Evolutionary conservation across 1,140 invertebrate genomes (phyloP).

Genomic region (Carposina sasakii): DNA sequence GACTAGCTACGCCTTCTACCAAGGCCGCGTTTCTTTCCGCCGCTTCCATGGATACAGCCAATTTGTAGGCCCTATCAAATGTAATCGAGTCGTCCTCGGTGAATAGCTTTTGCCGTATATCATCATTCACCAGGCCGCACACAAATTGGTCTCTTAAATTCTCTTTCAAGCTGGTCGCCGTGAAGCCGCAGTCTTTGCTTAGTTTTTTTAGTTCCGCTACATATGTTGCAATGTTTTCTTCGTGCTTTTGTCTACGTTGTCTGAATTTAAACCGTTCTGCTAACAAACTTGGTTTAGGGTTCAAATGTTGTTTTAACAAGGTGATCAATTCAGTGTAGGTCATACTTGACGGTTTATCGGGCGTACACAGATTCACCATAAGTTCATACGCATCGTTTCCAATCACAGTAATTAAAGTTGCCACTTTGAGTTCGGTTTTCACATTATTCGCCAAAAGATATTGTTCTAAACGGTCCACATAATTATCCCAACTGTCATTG

Average conservation of each 20-base stretch:
- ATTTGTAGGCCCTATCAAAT: neutral
- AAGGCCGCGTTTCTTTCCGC: conserved; percentile 1
- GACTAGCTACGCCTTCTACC: neutral
- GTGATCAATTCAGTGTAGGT: neutral
- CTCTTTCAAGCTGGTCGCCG: neutral
- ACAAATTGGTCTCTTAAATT: conserved; percentile 5
- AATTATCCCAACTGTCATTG: neutral
- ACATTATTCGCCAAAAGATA: conserved; percentile 1
- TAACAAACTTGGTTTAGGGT: neutral
- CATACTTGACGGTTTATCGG: neutral
- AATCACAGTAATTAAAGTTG: neutral
- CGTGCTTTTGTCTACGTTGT: neutral
- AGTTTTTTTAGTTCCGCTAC: neutral
- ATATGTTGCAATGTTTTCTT: neutral
- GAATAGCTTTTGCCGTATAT: neutral
- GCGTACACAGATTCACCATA: conserved; percentile 2
- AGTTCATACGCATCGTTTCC: neutral
- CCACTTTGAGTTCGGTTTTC: neutral
- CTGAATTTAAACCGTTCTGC: neutral
- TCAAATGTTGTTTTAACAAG: neutral
- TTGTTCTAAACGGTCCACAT: conserved; percentile 5
- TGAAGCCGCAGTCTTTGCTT: neutral
- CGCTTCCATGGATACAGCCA: conserved; percentile 4
- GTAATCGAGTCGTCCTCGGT: neutral
- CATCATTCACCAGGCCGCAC: neutral